Percentiles rank a stretch among this genome's conserved stretches.
Evolutionary conservation across 2,888 invertebrate genomes (phyloP).

Genomic region (Melinaea marsaeus): DNA sequence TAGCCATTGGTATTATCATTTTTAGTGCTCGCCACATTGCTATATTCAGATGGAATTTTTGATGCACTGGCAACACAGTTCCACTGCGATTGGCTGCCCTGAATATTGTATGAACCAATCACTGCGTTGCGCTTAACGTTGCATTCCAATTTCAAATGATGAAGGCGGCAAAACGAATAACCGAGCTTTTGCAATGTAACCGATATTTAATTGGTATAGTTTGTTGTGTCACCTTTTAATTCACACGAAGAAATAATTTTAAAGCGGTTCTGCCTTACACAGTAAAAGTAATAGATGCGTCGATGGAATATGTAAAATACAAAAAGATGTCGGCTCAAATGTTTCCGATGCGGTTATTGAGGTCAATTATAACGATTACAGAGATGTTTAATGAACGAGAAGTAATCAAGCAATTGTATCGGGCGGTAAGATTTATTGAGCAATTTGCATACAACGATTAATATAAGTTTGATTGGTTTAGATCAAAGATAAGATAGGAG

Average conservation of each 20-base stretch:
- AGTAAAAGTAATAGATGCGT: not conserved
- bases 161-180: constrained; percentile 71
- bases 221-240: constrained; percentile 49
- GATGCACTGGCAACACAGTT: constrained; percentile 78
- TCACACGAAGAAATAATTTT: not conserved
- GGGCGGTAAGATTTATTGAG: not conserved
- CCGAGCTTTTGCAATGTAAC: constrained; percentile 62
- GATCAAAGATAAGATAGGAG: not conserved
- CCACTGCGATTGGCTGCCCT: constrained; percentile 70
- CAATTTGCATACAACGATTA: not conserved
- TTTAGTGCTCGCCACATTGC: constrained; percentile 77
- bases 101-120: constrained; percentile 79
- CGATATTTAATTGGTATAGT: constrained; percentile 53
- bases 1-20: constrained; percentile 76
- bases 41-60: constrained; percentile 79
- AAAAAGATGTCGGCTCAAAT: constrained; percentile 16
- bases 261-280: not conserved
- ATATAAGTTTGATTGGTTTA: not conserved
- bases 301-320: constrained; percentile 39
- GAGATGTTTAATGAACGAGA: constrained; percentile 20
- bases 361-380: constrained; percentile 26
- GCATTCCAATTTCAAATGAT: constrained; percentile 76
- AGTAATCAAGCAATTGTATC: constrained; percentile 13
- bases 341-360: constrained; percentile 23
- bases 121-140: constrained; percentile 70